Conservation (phyloP, 92 coral and sea anemone genomes). For the Meandrina meandrites region DNA sequence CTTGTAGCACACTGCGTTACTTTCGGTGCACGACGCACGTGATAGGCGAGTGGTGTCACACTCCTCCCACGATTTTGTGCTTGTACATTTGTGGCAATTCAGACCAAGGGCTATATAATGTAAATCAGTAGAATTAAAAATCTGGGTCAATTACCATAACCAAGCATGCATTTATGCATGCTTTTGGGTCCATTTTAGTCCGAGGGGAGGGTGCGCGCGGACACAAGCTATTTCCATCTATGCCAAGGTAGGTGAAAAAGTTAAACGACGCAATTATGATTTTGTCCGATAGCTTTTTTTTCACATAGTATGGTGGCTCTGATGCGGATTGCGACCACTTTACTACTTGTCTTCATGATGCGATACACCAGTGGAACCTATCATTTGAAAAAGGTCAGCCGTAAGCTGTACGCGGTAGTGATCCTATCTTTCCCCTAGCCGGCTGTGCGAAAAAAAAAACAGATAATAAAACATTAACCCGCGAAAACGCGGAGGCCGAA, state of each 20-base stretch:
- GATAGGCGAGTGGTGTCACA: not conserved
- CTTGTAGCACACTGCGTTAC: conserved; percentile 17
- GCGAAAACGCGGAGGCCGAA: no score
- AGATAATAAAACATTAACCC: no score
- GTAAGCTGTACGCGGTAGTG: no score
- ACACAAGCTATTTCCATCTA: not conserved
- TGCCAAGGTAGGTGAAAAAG: not conserved
- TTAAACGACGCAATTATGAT: no score
- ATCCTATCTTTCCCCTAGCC: no score
- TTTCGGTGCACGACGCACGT: not conserved
- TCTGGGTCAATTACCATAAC: not conserved
- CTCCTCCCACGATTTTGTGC: conserved; percentile 30
- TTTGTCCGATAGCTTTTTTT: no score
- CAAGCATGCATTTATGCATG: not conserved
- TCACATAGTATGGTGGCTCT: no score
- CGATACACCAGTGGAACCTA: no score
- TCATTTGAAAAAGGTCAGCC: no score
- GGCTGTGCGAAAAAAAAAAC: no score
- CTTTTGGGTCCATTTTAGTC: not conserved
- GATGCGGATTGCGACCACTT: no score
- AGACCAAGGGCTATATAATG: conserved; percentile 12
- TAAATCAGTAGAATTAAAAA: not conserved
- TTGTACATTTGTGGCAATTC: conserved; percentile 13
- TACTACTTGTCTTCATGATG: no score
- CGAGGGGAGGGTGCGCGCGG: not conserved